A percentile compares a stretch with the other conserved stretches of the same genome.
Evolutionary conservation across 2,888 invertebrate genomes (phyloP).

Genomic region (Acronicta alni): DNA sequence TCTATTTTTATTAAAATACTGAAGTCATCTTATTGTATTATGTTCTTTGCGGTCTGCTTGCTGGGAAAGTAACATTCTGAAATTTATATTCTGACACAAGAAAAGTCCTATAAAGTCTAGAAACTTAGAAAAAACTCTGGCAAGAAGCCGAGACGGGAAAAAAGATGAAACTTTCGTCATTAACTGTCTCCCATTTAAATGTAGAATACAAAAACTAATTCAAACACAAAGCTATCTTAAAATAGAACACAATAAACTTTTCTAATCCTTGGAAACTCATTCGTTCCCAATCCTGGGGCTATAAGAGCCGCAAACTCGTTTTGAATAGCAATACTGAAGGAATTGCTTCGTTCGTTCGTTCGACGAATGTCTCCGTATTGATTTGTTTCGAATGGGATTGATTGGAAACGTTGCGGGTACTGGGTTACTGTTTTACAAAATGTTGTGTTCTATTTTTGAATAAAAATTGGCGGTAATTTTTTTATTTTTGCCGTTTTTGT

Average conservation of each 20-base stretch:
- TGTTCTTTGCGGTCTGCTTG: too few relatives aligned
- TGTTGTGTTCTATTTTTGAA: slow-evolving; percentile 18
- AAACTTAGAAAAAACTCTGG: slow-evolving; percentile 3
- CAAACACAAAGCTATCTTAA: slow-evolving; percentile 43
- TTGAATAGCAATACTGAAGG: slow-evolving; percentile 58
- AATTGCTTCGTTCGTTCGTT: slow-evolving; percentile 54
- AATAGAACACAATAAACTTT: slow-evolving; percentile 53
- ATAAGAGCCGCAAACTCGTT: slow-evolving; percentile 55
- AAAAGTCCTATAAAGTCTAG: background rate
- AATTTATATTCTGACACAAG: background rate
- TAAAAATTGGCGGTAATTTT: background rate
- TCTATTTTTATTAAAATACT: too few relatives aligned
- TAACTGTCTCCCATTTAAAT: slow-evolving; percentile 28
- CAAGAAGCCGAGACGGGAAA: background rate
- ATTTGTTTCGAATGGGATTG: slow-evolving; percentile 59
- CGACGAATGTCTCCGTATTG: slow-evolving; percentile 46
- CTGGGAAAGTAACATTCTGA: background rate
- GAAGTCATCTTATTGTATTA: too few relatives aligned
- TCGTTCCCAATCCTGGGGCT: slow-evolving; percentile 45
- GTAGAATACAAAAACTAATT: slow-evolving; percentile 38
- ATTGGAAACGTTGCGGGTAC: slow-evolving; percentile 60
- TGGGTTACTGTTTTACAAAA: slow-evolving; percentile 38
- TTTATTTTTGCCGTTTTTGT: too few relatives aligned
- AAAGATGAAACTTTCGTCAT: slow-evolving; percentile 19
- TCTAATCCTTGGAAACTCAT: slow-evolving; percentile 54